A percentile compares a stretch with the other conserved stretches of the same genome.
Conservation (phyloP, 2,888 invertebrate species). For the Hermaeophaga mercurialis region DNA sequence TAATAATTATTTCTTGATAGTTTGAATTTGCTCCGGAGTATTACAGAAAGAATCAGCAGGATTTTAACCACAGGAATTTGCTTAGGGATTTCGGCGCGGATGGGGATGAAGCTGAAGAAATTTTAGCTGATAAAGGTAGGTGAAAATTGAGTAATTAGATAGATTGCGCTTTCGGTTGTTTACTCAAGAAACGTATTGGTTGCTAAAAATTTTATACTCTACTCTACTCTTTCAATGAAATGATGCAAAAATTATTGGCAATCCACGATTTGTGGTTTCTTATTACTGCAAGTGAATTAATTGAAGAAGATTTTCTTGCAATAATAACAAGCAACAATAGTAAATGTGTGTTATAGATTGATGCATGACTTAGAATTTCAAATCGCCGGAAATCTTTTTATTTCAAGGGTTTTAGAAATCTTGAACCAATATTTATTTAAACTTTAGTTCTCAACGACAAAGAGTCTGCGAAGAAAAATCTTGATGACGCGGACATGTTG, state of each 20-base stretch:
- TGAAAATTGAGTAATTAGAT: background rate
- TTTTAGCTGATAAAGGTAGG: slow-evolving; percentile 81
- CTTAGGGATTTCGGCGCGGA: slow-evolving; percentile 73
- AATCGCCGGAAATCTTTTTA: too few relatives aligned
- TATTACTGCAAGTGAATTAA: background rate
- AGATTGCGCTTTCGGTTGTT: slow-evolving; percentile 40
- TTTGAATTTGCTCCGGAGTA: slow-evolving; percentile 80
- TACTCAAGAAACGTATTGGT: background rate
- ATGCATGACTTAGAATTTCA: slow-evolving; percentile 5
- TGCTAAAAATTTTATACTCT: slow-evolving; percentile 1
- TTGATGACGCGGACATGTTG: slow-evolving; percentile 73
- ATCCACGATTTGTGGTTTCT: background rate
- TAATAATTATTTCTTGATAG: slow-evolving; percentile 57
- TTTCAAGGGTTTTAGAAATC: too few relatives aligned
- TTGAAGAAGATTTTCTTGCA: background rate
- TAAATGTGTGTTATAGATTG: slow-evolving; percentile 14
- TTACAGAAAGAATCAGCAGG: slow-evolving; percentile 71
- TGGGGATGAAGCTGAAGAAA: slow-evolving; percentile 67
- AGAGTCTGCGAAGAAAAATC: slow-evolving; percentile 73
- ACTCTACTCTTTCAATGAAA: background rate
- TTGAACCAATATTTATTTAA: slow-evolving; percentile 10
- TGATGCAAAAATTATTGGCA: background rate
- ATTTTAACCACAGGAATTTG: slow-evolving; percentile 72
- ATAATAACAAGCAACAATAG: background rate
- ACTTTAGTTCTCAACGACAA: slow-evolving; percentile 73